Evolutionary conservation across 2,113 vertebrate species (phyloP).

Genomic region (Psittacus erithacus): DNA sequence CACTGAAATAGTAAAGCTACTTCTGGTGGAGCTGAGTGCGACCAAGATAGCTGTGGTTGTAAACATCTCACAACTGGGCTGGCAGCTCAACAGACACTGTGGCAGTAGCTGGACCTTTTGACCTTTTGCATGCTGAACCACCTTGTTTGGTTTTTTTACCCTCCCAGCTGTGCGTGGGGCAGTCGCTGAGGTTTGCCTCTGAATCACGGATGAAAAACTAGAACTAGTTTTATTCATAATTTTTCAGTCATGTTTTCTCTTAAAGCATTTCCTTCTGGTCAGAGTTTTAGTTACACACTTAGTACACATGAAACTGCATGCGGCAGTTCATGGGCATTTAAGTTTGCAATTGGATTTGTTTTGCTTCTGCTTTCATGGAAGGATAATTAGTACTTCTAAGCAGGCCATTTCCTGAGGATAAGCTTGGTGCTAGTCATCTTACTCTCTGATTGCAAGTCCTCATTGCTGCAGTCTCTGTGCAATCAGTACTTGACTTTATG

Average conservation of each 20-base stretch:
- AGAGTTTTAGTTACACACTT: background rate
- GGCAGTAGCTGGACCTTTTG: background rate
- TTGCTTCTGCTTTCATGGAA: background rate
- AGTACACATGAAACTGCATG: background rate
- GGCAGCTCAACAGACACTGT: background rate
- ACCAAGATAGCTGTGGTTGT: background rate
- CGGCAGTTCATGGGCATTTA: background rate
- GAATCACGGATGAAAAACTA: background rate
- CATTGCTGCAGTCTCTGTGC: background rate
- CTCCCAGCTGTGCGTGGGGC: background rate
- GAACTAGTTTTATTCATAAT: background rate
- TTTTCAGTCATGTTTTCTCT: background rate
- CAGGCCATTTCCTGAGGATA: background rate
- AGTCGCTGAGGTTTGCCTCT: background rate
- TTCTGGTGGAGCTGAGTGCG: background rate
- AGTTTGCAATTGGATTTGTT: background rate
- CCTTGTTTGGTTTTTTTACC: no score
- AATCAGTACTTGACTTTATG: background rate
- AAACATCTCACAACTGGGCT: background rate
- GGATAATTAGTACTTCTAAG: background rate
- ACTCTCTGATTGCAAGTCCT: background rate
- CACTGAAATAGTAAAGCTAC: background rate
- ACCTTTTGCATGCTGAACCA: background rate
- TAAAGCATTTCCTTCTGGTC: background rate
- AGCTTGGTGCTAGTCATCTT: background rate